Evolutionary conservation across 2,888 invertebrate genomes (phyloP).

Genomic region (Brachyopa scutellaris): DNA sequence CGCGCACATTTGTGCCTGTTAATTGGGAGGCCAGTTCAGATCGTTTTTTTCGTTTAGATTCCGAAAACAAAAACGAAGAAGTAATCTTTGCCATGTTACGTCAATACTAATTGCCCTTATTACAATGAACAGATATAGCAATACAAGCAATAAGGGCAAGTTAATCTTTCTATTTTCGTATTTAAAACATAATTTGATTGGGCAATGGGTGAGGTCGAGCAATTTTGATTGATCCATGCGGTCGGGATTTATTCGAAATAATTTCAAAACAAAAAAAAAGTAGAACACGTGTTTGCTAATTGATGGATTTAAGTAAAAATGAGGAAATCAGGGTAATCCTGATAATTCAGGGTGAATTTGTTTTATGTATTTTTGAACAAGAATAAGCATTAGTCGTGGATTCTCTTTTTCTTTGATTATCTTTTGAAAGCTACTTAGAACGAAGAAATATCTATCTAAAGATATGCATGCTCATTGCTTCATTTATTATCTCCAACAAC

Average conservation of each 20-base stretch:
- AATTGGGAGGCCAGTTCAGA: conserved; percentile 14
- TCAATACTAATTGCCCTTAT: conserved; percentile 44
- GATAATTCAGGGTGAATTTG: too few relatives aligned
- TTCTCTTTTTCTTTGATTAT: too few relatives aligned
- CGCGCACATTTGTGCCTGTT: too few relatives aligned
- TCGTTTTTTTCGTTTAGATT: conserved; percentile 28
- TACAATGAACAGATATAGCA: conserved; percentile 28
- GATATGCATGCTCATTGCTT: too few relatives aligned
- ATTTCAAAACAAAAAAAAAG: not conserved
- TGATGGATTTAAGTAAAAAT: conserved; percentile 34
- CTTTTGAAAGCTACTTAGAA: too few relatives aligned
- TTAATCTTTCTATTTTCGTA: conserved; percentile 8
- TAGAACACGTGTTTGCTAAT: conserved; percentile 42
- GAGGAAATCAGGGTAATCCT: not conserved
- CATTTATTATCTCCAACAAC: too few relatives aligned
- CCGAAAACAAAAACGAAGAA: not conserved
- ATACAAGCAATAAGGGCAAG: conserved; percentile 54
- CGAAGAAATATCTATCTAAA: too few relatives aligned
- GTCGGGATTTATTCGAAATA: conserved; percentile 31
- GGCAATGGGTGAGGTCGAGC: too few relatives aligned
- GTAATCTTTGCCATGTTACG: conserved; percentile 12
- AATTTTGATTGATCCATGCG: too few relatives aligned
- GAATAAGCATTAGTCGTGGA: too few relatives aligned
- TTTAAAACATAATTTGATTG: conserved; percentile 36
- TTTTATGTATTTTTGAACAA: too few relatives aligned